phyloP scores from a whole-genome alignment of 64 coral and sea anemone genomes.

The Porites australiensis region DNA sequence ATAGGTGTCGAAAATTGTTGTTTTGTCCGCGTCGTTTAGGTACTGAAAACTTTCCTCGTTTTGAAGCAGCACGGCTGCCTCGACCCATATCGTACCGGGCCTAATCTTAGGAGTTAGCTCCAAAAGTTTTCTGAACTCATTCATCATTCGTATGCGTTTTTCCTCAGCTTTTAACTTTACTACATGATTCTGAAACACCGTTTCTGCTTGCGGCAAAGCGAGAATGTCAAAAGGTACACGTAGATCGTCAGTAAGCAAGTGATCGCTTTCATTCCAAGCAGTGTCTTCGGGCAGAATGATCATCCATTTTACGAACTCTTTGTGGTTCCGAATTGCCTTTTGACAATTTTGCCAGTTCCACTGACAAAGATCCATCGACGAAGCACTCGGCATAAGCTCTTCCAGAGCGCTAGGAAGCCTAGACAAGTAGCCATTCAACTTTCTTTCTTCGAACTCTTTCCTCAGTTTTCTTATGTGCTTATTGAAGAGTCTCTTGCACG shows the following conservation, averaged over 20 bases:
- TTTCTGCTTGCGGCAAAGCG: conserved; percentile 58
- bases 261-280: conserved; percentile 92
- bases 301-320: conserved; percentile 95
- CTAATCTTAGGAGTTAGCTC: conserved; percentile 93
- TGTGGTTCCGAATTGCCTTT: conserved; percentile 88
- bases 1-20: conserved; percentile 89
- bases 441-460: conserved; percentile 89
- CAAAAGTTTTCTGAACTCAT: conserved; percentile 94
- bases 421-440: conserved; percentile 83
- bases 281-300: conserved; percentile 81
- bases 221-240: conserved; percentile 91
- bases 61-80: conserved; percentile 77
- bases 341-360: conserved; percentile 94
- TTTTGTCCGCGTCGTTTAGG: conserved; percentile 77
- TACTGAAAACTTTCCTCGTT: conserved; percentile 99
- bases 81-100: conserved; percentile 87
- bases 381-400: conserved; percentile 84
- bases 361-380: conserved; percentile 82
- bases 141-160: conserved; percentile 86
- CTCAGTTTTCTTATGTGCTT: conserved; percentile 90
- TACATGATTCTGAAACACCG: conserved; percentile 80
- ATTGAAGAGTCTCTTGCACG: conserved; percentile 89
- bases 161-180: conserved; percentile 94
- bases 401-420: conserved; percentile 95
- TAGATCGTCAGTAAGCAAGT: conserved; percentile 85